Base-by-base conservation (phyloP, 2,888 invertebrate genomes). In the Aelia acuminata region DNA sequence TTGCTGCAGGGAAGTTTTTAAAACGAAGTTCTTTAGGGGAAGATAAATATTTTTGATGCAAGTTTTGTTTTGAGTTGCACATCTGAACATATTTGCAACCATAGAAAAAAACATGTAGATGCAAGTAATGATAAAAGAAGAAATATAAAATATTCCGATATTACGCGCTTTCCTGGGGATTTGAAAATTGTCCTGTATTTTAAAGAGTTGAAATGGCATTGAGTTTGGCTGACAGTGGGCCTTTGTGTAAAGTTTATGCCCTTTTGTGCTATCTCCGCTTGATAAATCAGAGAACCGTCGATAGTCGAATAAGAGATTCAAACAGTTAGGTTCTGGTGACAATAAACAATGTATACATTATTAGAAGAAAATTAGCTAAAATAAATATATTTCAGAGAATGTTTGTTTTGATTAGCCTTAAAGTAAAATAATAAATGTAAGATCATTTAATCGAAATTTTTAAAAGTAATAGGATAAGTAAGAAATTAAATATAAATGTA, bases 201-300 rank as follows among this genome's bases (percentile, higher is more conserved):
- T 47, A 47, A 80, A 84, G 84, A 47, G 80, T 85, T 70, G 49
- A 85, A 43, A 80, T 47, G 43, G 80, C 39, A 80, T 47, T 80
- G 80, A 80, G 43, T 80, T 80, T 43, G n/a, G 80, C n/a, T n/a
- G 80, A 80, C 43, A 80, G 43, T 80, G n/a, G 80, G n/a, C 80
- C 43, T 80, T 80, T 80, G 80, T 80, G 80, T 47, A 80, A 80
- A 80, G 80, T 80, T 80, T 39, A 47, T 80, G 80, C 43, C 43
- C 80, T 80, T 80, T 80, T 80, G 80, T 80, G n/a, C 80, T 80
- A 47, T 39, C 80, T 43, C 43, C 43, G 80, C 39, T 47, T 80
- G 80, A 80, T 80, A 80, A 80, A 80, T 80, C 80, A 47, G 80
- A 80, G 43, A n/a, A 47, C 80, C 43, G 80, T 80, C 80, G 80